These are phyloP conservation scores for Drosophila dives DNA, from an alignment of 2,888 invertebrate genomes.

Conservation along the genomic window DNA sequence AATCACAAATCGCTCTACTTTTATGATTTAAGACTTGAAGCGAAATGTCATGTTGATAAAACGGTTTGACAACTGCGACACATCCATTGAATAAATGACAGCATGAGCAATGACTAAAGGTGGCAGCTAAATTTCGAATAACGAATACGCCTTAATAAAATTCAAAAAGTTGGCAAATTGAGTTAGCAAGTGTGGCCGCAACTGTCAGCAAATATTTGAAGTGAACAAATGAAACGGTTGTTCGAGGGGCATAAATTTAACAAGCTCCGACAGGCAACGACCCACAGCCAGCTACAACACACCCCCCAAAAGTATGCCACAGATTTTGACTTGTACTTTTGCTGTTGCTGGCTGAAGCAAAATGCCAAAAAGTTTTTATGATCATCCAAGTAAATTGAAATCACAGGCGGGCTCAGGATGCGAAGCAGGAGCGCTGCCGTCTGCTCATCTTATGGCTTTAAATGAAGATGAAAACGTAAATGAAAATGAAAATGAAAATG, in stretches of 20 bases:
- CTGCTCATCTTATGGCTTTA: constrained; percentile 40
- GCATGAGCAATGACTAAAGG: constrained; percentile 30
- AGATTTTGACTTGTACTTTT: neutral
- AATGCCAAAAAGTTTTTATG: constrained; percentile 58
- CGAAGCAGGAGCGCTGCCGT: neutral
- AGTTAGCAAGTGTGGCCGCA: constrained; percentile 33
- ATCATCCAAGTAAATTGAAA: constrained; percentile 72
- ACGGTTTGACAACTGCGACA: constrained; percentile 38
- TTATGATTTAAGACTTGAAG: constrained; percentile 38
- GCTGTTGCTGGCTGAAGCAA: constrained; percentile 5
- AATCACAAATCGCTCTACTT: constrained; percentile 19
- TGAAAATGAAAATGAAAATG: constrained; percentile 70
- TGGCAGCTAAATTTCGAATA: constrained; percentile 6
- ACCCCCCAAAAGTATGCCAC: constrained; percentile 50
- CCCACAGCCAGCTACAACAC: neutral
- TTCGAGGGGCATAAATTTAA: constrained; percentile 61
- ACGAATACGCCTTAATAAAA: constrained; percentile 31
- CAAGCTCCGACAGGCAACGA: constrained; percentile 49
- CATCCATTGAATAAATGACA: constrained; percentile 30
- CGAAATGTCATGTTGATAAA: constrained; percentile 37
- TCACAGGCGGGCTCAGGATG: constrained; percentile 41
- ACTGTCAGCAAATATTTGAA: constrained; percentile 58
- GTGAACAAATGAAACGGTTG: constrained; percentile 52
- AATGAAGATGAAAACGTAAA: constrained; percentile 39
- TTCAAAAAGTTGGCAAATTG: constrained; percentile 40